Base-by-base conservation (phyloP, 2,797 vertebrate genomes). In the Mus minutoides region DNA sequence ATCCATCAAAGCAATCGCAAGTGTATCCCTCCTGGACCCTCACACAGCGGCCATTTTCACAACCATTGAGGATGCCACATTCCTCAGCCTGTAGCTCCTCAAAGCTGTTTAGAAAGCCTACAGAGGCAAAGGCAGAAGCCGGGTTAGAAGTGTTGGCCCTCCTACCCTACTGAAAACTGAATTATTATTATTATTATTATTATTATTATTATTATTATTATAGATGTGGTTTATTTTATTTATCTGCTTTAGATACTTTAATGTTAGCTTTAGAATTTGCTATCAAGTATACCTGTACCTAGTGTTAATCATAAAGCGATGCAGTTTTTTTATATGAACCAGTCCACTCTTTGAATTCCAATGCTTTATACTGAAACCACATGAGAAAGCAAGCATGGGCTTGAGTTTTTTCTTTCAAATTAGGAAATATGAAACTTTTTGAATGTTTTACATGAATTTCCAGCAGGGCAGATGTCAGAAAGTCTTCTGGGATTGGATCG, bases 1-100 rank as follows among this genome's bases (percentile, higher is more conserved):
- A 99, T 14, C 99, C 99, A 0, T 99, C 99, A 54, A 99, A 99
- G 98, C 99, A 99, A 97, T 99, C 99, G 2, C 99, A 99, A 69
- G 99, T 99, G 97, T 99, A 99, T 4, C 99, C 99, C 93, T 99
- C 99, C 96, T 99, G 99, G 31, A 99, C 99, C 40, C 99, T 98
- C 13, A 99, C 99, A 22, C 99, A 99, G 11, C 99, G 99, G 0
- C 99, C 99, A 0, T 99, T 99, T 97, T 99, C 99, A 97, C 99
- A 99, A 54, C 99, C 99, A 1, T 99, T 99, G 92, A 99, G 98
- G 96, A 99, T 99, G 17, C 99, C 99, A n/a, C 99, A 99, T 93
- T 99, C 99, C 94, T 99, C 99, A 0, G 99, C 99, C 95, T 98
- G 99, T 46, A 99, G 95, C 64, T 99, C 99, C 97, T 99, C 99